Percentiles rank a stretch among this genome's conserved stretches.
Conservation (phyloP, 2,113 vertebrate genomes). For the Myrmecophaga tridactyla region DNA sequence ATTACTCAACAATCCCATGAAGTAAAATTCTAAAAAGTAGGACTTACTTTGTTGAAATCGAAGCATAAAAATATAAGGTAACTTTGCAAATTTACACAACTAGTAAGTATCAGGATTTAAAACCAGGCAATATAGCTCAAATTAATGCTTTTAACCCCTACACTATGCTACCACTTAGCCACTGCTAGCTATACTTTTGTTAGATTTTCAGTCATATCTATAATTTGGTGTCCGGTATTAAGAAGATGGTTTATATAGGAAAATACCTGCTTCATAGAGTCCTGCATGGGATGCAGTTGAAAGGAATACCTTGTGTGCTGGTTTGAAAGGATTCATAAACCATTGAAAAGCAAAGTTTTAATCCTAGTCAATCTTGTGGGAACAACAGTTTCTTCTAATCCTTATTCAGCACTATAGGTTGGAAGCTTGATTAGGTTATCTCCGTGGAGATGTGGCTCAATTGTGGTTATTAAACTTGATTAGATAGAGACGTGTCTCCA, state of each 20-base stretch:
- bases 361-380: too few species aligned
- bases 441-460: too few species aligned
- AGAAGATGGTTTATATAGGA: not conserved
- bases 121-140: not conserved
- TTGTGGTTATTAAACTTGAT: too few species aligned
- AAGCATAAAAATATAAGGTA: not conserved
- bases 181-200: not conserved
- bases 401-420: too few species aligned
- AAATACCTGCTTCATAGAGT: not conserved
- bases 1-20: not conserved
- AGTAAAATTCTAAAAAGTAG: not conserved
- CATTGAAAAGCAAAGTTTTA: too few species aligned
- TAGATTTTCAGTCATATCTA: too few species aligned
- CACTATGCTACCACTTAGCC: not conserved
- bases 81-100: not conserved
- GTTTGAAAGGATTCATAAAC: too few species aligned
- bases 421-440: too few species aligned
- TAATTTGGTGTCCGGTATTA: not conserved
- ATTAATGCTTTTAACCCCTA: not conserved
- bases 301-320: not conserved
- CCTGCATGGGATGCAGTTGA: not conserved
- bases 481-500: too few species aligned
- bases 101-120: not conserved
- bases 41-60: not conserved
- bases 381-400: too few species aligned